These are phyloP conservation scores for Antennarius maculatus DNA, from an alignment of 2,797 vertebrate species.

Conservation along the genomic window DNA sequence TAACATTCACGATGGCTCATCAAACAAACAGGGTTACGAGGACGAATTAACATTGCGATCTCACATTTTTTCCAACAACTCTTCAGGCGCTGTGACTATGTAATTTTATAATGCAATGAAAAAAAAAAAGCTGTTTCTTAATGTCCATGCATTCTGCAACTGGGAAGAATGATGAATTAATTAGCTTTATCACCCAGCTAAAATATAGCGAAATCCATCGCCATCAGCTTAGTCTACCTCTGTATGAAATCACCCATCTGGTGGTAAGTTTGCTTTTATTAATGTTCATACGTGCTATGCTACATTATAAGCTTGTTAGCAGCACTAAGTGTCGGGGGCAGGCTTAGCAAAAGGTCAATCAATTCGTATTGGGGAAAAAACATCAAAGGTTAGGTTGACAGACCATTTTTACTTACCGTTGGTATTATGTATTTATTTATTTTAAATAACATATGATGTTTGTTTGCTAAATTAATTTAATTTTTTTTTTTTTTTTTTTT, in stretches of 20 bases:
- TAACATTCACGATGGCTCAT: neutral
- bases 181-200: neutral
- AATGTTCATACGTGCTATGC: neutral
- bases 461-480: constrained; percentile 37
- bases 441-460: constrained; percentile 40
- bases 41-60: neutral
- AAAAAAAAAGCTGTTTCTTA: neutral
- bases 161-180: neutral
- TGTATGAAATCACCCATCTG: constrained; percentile 13
- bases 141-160: neutral
- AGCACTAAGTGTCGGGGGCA: neutral
- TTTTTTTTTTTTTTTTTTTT: too few species aligned
- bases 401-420: constrained; percentile 31
- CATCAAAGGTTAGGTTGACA: constrained; percentile 21
- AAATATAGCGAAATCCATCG: neutral
- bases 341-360: constrained; percentile 34
- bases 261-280: neutral
- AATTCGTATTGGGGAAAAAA: constrained; percentile 7
- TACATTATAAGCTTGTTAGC: neutral
- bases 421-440: constrained; percentile 31
- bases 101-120: neutral
- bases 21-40: neutral
- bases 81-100: too few species aligned
- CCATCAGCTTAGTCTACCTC: constrained; percentile 16
- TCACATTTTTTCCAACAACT: neutral